Percentiles rank a stretch among this genome's conserved stretches.
These are phyloP conservation scores for Falco columbarius DNA, from an alignment of 2,797 vertebrate genomes.

Conservation along the genomic window DNA sequence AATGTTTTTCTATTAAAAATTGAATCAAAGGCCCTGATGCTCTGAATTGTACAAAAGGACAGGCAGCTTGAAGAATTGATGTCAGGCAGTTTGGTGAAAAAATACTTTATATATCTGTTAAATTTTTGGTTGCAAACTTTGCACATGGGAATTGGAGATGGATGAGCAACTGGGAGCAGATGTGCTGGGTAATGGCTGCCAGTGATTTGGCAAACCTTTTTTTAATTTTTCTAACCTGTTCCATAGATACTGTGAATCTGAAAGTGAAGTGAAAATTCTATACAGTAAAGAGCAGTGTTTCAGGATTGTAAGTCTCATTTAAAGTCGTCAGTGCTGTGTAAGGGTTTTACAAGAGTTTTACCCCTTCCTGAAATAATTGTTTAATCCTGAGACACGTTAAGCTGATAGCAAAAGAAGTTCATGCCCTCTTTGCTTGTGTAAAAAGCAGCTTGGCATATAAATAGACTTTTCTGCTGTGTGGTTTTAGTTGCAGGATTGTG, in stretches of 20 bases:
- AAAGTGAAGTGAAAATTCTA: not conserved
- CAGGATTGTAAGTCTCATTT: not conserved
- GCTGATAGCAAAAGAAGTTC: not conserved
- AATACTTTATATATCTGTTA: not conserved
- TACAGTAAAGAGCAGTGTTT: not conserved
- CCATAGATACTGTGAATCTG: not conserved
- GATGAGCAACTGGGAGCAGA: not conserved
- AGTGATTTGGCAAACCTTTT: not conserved
- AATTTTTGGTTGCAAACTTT: not conserved
- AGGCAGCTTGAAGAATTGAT: not conserved
- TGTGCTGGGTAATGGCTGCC: not conserved
- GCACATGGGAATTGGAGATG: not conserved
- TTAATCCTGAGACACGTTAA: not conserved
- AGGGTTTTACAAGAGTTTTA: not conserved
- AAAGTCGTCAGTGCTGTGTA: not conserved
- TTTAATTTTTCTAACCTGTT: not conserved
- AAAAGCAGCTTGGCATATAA: not conserved
- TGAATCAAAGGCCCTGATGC: not conserved
- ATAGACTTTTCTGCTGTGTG: not conserved
- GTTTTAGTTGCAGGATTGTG: not conserved
- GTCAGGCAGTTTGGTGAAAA: not conserved
- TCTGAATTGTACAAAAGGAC: not conserved
- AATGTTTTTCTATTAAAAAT: constrained; percentile 43
- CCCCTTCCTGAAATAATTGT: not conserved
- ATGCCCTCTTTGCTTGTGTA: not conserved